Evolutionary conservation across 2,888 invertebrate genomes (phyloP).

Genomic region (Pachydiplax longipennis): DNA sequence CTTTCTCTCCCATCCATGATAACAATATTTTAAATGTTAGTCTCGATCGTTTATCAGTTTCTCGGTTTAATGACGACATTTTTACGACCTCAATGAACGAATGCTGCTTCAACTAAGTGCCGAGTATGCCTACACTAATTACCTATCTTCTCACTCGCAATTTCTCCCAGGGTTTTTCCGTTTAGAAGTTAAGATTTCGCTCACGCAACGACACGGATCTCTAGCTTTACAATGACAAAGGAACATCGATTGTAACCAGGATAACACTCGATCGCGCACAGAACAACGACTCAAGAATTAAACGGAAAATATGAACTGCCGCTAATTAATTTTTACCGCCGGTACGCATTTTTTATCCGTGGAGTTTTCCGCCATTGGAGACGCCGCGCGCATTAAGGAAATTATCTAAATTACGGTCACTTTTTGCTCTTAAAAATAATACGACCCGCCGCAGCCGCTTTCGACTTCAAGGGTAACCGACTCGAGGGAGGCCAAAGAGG

Average conservation of each 20-base stretch:
- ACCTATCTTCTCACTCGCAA: too few species aligned
- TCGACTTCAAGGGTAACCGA: slow-evolving; percentile 30
- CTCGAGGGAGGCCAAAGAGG: not conserved
- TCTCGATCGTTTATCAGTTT: too few species aligned
- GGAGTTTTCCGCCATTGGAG: not conserved
- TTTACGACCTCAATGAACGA: too few species aligned
- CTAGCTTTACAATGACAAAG: too few species aligned
- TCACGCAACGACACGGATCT: too few species aligned
- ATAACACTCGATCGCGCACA: not conserved
- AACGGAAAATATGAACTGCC: not conserved
- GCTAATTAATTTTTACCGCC: slow-evolving; percentile 35
- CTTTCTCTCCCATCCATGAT: too few species aligned
- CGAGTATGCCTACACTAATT: too few species aligned
- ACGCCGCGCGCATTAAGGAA: not conserved
- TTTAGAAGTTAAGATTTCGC: too few species aligned
- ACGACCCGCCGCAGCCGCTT: not conserved
- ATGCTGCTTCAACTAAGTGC: too few species aligned
- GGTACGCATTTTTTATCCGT: slow-evolving; percentile 2
- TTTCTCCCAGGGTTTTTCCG: too few species aligned
- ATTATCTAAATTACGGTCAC: slow-evolving; percentile 8
- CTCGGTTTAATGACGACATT: too few species aligned
- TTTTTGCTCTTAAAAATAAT: slow-evolving; percentile 38
- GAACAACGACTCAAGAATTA: not conserved
- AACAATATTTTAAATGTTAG: too few species aligned
- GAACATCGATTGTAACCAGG: not conserved